These are phyloP conservation scores for Chromis chromis DNA, from an alignment of 2,797 vertebrate genomes.

Conservation along the genomic window DNA sequence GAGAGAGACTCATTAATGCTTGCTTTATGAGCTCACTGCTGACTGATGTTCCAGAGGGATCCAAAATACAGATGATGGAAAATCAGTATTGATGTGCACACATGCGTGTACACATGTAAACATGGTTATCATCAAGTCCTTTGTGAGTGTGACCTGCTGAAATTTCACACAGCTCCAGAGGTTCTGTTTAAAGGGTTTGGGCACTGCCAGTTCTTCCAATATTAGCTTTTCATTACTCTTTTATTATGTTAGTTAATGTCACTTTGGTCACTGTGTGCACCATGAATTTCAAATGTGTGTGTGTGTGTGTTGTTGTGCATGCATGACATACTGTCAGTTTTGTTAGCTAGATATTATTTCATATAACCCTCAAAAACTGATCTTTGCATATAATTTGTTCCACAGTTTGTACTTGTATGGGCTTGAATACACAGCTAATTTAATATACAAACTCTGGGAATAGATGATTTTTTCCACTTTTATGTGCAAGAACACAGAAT, in stretches of 20 bases:
- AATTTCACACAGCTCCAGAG: conserved; percentile 2
- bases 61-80: conserved; percentile 51
- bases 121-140: conserved; percentile 34
- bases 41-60: conserved; percentile 31
- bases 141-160: conserved; percentile 23
- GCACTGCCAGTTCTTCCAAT: not conserved
- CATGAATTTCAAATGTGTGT: not conserved
- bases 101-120: conserved; percentile 32
- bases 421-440: no score
- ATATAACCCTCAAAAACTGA: not conserved
- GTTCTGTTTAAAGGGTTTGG: not conserved
- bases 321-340: not conserved
- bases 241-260: conserved; percentile 1
- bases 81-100: conserved; percentile 24
- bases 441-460: no score
- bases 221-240: conserved; percentile 11
- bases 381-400: not conserved
- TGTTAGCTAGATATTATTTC: not conserved
- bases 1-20: conserved; percentile 42
- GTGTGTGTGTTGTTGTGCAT: not conserved
- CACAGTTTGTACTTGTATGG: no score
- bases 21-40: conserved; percentile 32
- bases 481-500: no score
- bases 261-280: not conserved
- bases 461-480: no score